phyloP scores from a whole-genome alignment of 2,797 vertebrate genomes.

The Melanotaenia parkinsoni region DNA sequence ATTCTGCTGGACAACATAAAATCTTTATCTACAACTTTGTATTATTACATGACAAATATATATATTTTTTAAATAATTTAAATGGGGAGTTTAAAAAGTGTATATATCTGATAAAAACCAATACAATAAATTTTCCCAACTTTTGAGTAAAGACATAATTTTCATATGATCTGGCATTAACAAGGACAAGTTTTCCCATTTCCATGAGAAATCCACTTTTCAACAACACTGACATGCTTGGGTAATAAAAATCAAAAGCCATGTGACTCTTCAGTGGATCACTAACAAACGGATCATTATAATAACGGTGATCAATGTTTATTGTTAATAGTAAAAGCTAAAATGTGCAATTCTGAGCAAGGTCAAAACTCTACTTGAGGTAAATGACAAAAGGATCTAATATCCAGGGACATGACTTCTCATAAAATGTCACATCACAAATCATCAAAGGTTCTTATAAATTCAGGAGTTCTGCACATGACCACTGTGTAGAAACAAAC shows the following conservation, averaged over 20 bases:
- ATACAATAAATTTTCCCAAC: constrained; percentile 9
- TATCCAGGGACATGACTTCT: constrained; percentile 30
- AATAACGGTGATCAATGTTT: constrained; percentile 4
- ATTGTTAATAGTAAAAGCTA: constrained; percentile 26
- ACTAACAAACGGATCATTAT: constrained; percentile 4
- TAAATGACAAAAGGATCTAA: constrained; percentile 43
- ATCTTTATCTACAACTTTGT: constrained; percentile 4
- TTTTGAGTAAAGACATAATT: constrained; percentile 3
- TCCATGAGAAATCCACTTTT: not conserved
- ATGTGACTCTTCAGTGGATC: constrained; percentile 12
- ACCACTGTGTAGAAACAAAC: constrained; percentile 7
- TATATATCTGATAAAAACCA: constrained; percentile 11
- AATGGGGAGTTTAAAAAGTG: constrained; percentile 9
- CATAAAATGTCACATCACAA: constrained; percentile 20
- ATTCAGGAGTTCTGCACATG: constrained; percentile 18
- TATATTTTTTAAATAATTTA: constrained; percentile 9
- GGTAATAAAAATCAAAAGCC: constrained; percentile 7
- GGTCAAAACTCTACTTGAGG: constrained; percentile 41
- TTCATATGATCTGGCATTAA: constrained; percentile 20
- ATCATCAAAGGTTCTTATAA: constrained; percentile 9
- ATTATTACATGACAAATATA: not conserved
- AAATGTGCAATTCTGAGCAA: constrained; percentile 38
- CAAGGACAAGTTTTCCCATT: not conserved
- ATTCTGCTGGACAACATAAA: constrained; percentile 9
- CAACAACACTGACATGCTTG: constrained; percentile 25